Evolutionary conservation across 2,888 invertebrate species (phyloP).

Genomic region (Sarcophaga carnaria): DNA sequence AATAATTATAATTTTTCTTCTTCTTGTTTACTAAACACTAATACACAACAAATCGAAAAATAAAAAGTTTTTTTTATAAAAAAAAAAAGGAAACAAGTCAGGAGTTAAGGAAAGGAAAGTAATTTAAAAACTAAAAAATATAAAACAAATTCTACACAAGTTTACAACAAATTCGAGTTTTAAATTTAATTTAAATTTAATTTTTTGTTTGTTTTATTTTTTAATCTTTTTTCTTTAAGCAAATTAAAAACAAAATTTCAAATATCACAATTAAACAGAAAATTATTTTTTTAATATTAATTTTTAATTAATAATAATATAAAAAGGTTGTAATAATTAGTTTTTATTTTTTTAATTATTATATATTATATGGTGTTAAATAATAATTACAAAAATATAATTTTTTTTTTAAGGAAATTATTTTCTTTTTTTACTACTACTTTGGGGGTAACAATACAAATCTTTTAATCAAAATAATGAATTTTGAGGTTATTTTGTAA

Average conservation of each 20-base stretch:
- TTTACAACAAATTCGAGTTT: constrained; percentile 64
- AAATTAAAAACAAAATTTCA: constrained; percentile 52
- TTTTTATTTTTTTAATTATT: not conserved
- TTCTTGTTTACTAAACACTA: constrained; percentile 8
- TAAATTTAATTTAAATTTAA: not conserved
- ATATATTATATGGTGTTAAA: not conserved
- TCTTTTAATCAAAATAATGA: constrained; percentile 25
- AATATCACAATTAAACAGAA: constrained; percentile 64
- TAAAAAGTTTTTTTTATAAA: not conserved
- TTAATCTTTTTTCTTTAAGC: not conserved
- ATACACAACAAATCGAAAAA: constrained; percentile 25
- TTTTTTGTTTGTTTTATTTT: constrained; percentile 9
- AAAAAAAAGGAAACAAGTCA: not conserved
- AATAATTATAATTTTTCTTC: constrained; percentile 3
- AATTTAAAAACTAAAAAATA: constrained; percentile 41
- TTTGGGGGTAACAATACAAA: constrained; percentile 20
- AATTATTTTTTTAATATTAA: constrained; percentile 10
- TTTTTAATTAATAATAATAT: constrained; percentile 32
- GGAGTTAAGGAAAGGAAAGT: constrained; percentile 22
- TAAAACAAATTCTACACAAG: constrained; percentile 59
- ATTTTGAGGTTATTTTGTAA: not conserved
- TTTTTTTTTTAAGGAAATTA: constrained; percentile 22
- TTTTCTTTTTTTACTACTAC: constrained; percentile 1
- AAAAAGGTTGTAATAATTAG: constrained; percentile 12
- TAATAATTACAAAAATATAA: not conserved